phyloP scores from a whole-genome alignment of 2,797 vertebrate species.

The Momotus momota region DNA sequence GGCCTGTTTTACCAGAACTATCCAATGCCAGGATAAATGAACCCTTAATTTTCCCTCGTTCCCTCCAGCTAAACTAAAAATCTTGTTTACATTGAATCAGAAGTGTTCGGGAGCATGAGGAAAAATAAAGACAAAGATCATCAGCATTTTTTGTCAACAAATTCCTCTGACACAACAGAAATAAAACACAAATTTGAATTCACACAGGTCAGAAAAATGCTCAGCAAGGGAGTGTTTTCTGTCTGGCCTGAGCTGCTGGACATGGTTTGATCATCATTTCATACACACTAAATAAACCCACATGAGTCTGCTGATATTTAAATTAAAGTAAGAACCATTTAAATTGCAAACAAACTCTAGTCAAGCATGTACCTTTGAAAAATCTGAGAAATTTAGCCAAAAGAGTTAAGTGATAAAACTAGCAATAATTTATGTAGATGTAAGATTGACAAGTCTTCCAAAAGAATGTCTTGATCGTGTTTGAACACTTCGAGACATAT shows the following conservation, averaged over 20 bases:
- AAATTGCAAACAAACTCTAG: constrained; percentile 39
- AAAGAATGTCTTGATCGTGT: neutral
- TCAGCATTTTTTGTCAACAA: neutral
- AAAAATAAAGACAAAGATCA: neutral
- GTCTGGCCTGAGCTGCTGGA: neutral
- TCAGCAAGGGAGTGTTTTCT: neutral
- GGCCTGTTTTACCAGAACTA: neutral
- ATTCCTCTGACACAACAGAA: neutral
- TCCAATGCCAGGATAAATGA: neutral
- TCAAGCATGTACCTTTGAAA: neutral
- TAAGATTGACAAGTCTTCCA: neutral
- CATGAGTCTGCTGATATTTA: neutral
- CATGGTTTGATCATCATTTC: neutral
- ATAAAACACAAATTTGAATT: neutral
- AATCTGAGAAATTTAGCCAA: neutral
- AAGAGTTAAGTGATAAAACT: neutral
- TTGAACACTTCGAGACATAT: neutral
- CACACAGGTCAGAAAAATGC: neutral
- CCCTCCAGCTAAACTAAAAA: neutral
- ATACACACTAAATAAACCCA: constrained; percentile 14
- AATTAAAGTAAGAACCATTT: neutral
- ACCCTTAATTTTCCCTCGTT: neutral
- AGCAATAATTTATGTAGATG: constrained; percentile 9
- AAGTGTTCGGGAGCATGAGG: neutral
- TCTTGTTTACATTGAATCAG: neutral